These are phyloP conservation scores for Carcharodon carcharias DNA, from an alignment of 2,797 vertebrate genomes.

Conservation along the genomic window DNA sequence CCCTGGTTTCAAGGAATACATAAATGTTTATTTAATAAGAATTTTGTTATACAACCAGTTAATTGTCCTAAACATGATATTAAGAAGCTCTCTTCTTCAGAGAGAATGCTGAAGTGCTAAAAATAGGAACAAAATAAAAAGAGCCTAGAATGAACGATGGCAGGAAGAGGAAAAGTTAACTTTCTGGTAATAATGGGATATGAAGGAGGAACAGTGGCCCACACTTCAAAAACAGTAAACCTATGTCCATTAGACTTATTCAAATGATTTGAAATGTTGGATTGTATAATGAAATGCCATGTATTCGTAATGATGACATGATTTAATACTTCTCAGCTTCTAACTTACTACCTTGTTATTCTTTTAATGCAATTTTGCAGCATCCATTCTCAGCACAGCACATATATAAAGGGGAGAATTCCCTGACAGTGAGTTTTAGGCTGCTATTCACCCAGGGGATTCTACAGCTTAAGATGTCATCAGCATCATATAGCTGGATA, in stretches of 20 bases:
- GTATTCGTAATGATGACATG: neutral
- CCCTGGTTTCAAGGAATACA: neutral
- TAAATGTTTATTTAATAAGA: slow-evolving; percentile 42
- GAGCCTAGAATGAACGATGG: neutral
- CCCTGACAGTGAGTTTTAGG: neutral
- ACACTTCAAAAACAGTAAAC: neutral
- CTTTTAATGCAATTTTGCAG: neutral
- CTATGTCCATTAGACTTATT: neutral
- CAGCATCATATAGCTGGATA: neutral
- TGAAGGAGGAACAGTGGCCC: neutral
- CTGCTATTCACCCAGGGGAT: neutral
- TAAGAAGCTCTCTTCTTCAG: slow-evolving; percentile 41
- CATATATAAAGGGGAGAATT: neutral
- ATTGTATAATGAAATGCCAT: neutral
- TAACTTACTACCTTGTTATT: neutral
- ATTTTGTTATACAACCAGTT: slow-evolving; percentile 43
- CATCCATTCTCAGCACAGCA: neutral
- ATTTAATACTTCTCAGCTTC: neutral
- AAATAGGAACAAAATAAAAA: slow-evolving; percentile 9
- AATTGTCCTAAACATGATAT: slow-evolving; percentile 42
- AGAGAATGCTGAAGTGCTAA: slow-evolving; percentile 43
- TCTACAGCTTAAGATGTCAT: neutral
- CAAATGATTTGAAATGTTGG: neutral
- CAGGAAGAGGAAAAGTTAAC: neutral
- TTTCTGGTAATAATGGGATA: neutral